Base-by-base conservation (phyloP, 2,113 vertebrate species). In the Monopterus albus region DNA sequence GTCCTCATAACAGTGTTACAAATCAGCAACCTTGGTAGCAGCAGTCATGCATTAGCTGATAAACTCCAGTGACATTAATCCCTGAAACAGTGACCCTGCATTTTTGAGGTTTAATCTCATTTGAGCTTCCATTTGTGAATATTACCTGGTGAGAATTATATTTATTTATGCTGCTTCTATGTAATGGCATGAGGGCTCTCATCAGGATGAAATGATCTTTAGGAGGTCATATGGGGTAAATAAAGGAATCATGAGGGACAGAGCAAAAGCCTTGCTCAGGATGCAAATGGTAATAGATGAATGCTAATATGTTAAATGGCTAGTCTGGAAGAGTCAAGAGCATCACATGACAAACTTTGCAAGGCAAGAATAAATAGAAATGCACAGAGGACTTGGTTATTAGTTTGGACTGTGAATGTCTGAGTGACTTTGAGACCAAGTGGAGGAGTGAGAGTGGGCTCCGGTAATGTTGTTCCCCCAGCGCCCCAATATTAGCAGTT, bases 301-400 rank as follows among this genome's bases (percentile, higher is more conserved):
- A 71, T 76, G 49, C 18, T 53, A 49, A 75, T 71, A 33, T 60
- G 26, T 20, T 46, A 53, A 68, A 55, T 33, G 40, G 17, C 39
- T 28, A 21, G 31, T 28, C 6, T 35, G 6, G 17, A 39, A 12
- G 25, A 57, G 29, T 46, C 31, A 17, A 17, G 18, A 71, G 5
- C 25, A 45, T 17, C 35, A 45, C 7, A 42, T 23, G 15, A 58
- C n/a, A n/a, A n/a, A n/a, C 39, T 53, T 39, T 33, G 20, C 12
- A 17, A 50, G 35, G 39, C 50, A 42, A 29, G 2, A 61, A 73
- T 45, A 7, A 53, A 47, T 23, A 17, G 11, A 40, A 46, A 29
- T 55, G n/a, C 17, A 36, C n/a, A 5, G 21, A 15, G 13, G 47
- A 56, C 15, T 18, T 28, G n/a, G 21, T 57, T 70, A 35, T 64